Base-by-base conservation (phyloP, 2,888 invertebrate species). In the Sphaeridia pumilis region DNA sequence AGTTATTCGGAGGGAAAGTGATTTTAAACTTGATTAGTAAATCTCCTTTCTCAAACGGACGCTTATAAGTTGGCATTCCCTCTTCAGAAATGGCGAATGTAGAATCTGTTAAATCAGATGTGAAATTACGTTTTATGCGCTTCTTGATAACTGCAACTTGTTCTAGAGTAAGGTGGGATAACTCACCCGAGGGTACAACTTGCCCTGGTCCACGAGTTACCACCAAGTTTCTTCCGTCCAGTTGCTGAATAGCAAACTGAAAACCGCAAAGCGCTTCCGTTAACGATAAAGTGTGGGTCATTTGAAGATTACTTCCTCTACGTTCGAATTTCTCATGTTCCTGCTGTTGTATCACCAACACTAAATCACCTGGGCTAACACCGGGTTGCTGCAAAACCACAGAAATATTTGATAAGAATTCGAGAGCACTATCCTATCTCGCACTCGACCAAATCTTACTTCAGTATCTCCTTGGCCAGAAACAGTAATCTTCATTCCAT, bases 191-290 rank as follows among this genome's bases (percentile, higher is more conserved):
- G 67, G 84, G 82, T 58, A 94, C 79, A 20, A 93, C 82, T 64
- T 84, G 79, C 17, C 92, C 93, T 4, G 86, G 78, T 48, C 80
- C 76, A 65, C 83, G 69, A 78, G 57, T 81, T 50, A 95, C 76
- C 49, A 89, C 74, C 56, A 94, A 73, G 67, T 84, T 81, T 45
- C 92, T 77, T 1, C 87, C 89, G 74, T 94, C 93, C 64, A 95
- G 76, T 71, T 94, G 93, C 67, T 82, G 82, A n/a, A 94, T 73
- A 46, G 82, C 76, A 71, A 87, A 82, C 54, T 79, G 75, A 71
- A 90, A 87, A 4, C 94, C 94, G 73, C 93, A 93, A 10, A 94
- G 74, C 14, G 94, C 88, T 70, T 94, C 90, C 2, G 87, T 85
- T 48, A 94, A 72, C 38, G 81, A 79, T 38, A 94, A 78, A 54